Evolutionary conservation across 2,888 invertebrate genomes (phyloP), one percentile per base, ranked within the genome.

Genomic region (Coleophora flavipennella): DNA sequence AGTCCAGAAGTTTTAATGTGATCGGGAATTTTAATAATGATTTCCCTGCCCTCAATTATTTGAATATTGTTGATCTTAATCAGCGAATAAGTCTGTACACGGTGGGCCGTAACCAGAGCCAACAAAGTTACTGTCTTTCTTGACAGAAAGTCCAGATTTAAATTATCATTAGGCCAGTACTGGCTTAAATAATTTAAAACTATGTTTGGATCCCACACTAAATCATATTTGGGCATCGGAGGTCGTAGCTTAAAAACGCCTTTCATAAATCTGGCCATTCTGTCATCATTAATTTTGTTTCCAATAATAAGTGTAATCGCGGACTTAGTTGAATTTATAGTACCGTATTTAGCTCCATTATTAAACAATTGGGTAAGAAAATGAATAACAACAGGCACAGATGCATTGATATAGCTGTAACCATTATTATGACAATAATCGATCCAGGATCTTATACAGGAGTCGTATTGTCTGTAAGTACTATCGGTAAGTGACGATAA

Each of bases 121-220:
- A 45, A 12, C 6, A 45, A 14, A 13, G 39, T 43, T 0, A 35
- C 11, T n/a, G 33, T 3, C 27, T 45, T 43, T 37, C 43, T 41
- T 6, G 41, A 33, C 1, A 43, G 11, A 8, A 8, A 1, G 31
- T 42, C 41, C 4, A 45, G 9, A 2, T 12, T 10, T 7, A 41
- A 10, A 7, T 32, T 1, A 13, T 39, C 26, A 35, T 41, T 40
- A 4, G 41, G 41, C 27, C 33, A 36, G 8, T 12, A 25, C 2
- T 9, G 13, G 4, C 14, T 20, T 20, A 40, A 12, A 33, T 43
- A 46, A 8, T 43, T 42, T 13, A 44, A 33, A 13, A 46, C 50
- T n/a, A 44, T 33, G 8, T 31, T 8, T 7, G 59, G 55, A 34
- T 67, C 50, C 61, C 63, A 64, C 1, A 37, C 37, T 8, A 13